Base-by-base conservation (phyloP, 2,797 vertebrate genomes). In the Megalops cyprinoides region DNA sequence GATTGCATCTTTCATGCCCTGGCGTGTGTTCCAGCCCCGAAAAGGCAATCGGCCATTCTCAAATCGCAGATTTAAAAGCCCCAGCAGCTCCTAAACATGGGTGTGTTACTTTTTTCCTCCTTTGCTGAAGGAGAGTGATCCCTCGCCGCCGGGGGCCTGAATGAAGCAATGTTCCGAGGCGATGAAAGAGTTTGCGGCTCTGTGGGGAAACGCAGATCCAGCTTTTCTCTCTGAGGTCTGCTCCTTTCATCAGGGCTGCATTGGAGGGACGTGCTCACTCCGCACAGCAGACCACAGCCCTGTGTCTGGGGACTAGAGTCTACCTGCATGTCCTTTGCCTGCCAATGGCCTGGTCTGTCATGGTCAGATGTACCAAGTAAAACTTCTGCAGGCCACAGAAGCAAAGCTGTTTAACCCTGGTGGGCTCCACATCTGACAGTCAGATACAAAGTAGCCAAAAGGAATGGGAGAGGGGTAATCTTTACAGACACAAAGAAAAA, bases 281-380 rank as follows among this genome's bases (percentile, higher is more conserved):
- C 42, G 62, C 76, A 46, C 58, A 25, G 42, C 14, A 37, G 62
- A 10, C 15, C 20, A 55, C 23, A 62, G 56, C 42, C 44, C 76
- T 5, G 3, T 78, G 37, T 62, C 25, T 25, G 28, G 56, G 56
- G 76, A 65, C 65, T 78, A 46, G 37, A 10, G 39, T 23, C n/a
- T 78, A 78, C 56, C 76, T 46, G 55, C 44, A 14, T 42, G 39
- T 12, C 25, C 42, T 44, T 42, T 78, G 39, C 62, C 42, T 62
- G 37, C 46, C 76, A 25, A 31, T 78, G 10, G 25, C n/a, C 56
- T 46, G 23, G 25, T 78, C 44, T 25, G 48, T 62, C 55, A n/a
- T n/a, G n/a, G n/a, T n/a, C n/a, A 60, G 25, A 9, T 58, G 39
- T 31, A 23, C 51, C 37, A 49, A 58, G 31, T 9, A 56, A 15